These are phyloP conservation scores for Melitaea athalia DNA, from an alignment of 2,888 invertebrate species.

Conservation along the genomic window DNA sequence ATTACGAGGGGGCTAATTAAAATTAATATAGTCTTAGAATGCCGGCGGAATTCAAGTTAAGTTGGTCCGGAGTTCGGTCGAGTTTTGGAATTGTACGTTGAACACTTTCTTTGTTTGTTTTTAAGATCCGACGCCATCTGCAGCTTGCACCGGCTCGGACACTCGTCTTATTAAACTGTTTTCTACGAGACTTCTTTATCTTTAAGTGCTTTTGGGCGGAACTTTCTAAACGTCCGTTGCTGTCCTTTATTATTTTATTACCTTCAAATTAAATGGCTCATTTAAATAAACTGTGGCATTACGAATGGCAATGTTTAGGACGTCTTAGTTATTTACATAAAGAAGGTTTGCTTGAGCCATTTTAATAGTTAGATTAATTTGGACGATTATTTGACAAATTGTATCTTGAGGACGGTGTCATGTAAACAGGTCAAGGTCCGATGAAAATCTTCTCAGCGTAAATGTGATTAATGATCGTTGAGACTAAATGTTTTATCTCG, in stretches of 20 bases:
- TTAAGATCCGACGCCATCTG: constrained; percentile 5
- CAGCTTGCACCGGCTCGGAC: constrained; percentile 7
- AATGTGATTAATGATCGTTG: no score
- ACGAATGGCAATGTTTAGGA: no score
- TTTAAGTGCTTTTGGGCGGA: not conserved
- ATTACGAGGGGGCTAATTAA: constrained; percentile 54
- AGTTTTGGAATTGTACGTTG: not conserved
- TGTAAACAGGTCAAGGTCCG: no score
- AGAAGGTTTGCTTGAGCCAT: no score
- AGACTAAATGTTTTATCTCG: no score
- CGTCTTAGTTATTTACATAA: no score
- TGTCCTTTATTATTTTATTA: not conserved
- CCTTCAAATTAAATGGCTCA: not conserved
- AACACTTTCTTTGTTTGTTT: not conserved
- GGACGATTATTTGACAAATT: no score
- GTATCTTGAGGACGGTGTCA: no score
- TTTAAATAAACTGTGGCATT: no score
- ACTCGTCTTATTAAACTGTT: constrained; percentile 7
- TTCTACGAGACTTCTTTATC: not conserved
- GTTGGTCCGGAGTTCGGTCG: constrained; percentile 4
- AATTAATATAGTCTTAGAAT: constrained; percentile 49
- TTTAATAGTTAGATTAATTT: no score
- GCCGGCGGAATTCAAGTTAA: constrained; percentile 42
- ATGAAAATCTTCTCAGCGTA: no score
- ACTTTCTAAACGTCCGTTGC: not conserved